Evolutionary conservation across 2,113 vertebrate genomes (phyloP).

Genomic region (Chamaetylas fuelleborni): DNA sequence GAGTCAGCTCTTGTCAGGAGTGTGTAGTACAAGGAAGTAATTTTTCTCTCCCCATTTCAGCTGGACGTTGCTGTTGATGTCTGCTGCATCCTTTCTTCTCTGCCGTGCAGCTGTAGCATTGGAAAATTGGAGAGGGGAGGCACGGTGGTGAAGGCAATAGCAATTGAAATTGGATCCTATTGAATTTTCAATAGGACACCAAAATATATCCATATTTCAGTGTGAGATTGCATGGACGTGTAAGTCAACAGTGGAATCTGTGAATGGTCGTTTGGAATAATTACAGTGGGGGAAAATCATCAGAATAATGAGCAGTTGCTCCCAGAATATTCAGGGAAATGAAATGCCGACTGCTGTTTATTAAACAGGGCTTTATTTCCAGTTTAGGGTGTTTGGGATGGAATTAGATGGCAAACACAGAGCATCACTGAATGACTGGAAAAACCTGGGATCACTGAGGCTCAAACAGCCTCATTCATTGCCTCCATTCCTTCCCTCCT

Average conservation of each 20-base stretch:
- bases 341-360: constrained; percentile 68
- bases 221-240: accelerated
- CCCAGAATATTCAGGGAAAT: constrained; percentile 69
- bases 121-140: constrained; percentile 47
- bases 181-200: constrained; percentile 66
- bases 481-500: neutral
- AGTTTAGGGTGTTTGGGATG: constrained; percentile 68
- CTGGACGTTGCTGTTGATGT: constrained; percentile 31
- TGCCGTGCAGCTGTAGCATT: constrained; percentile 61
- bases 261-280: constrained; percentile 69
- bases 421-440: neutral
- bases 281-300: constrained; percentile 61
- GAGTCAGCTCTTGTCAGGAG: constrained; percentile 32
- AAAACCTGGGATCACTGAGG: neutral
- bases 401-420: constrained; percentile 66
- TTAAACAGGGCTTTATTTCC: constrained; percentile 73
- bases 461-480: accelerated
- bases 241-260: constrained; percentile 52
- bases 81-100: constrained; percentile 45
- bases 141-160: neutral
- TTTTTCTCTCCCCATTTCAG: constrained; percentile 64
- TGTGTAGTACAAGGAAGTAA: constrained; percentile 55
- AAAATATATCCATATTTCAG: constrained; percentile 48
- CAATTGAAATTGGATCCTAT: constrained; percentile 67
- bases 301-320: constrained; percentile 76